Conservation (phyloP, 2,888 invertebrate genomes). For the Cyrtodaria siliqua region DNA sequence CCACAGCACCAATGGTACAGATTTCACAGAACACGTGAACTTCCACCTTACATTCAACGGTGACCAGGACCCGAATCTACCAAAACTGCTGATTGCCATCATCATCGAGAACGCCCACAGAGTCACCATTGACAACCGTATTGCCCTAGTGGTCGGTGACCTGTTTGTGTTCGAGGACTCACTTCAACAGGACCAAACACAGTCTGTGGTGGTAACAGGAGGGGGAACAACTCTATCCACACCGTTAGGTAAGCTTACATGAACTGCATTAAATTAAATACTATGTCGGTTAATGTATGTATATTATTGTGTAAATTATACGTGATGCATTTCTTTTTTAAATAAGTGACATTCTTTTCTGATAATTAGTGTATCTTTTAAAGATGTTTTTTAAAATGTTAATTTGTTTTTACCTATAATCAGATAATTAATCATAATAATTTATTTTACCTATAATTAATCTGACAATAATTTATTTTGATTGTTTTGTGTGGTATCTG, state of each 20-base stretch:
- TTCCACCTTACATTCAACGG: slow-evolving; percentile 68
- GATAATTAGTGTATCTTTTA: too few relatives aligned
- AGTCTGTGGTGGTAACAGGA: slow-evolving; percentile 42
- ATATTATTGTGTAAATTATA: too few relatives aligned
- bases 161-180: slow-evolving; percentile 67
- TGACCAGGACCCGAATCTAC: slow-evolving; percentile 59
- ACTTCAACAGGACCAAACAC: slow-evolving; percentile 52
- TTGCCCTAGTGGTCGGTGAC: slow-evolving; percentile 65
- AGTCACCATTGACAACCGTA: slow-evolving; percentile 58
- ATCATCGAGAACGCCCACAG: slow-evolving; percentile 69
- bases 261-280: too few relatives aligned
- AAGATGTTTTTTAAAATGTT: too few relatives aligned
- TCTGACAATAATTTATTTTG: too few relatives aligned
- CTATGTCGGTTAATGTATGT: too few relatives aligned
- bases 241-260: slow-evolving; percentile 38
- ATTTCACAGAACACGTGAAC: slow-evolving; percentile 58
- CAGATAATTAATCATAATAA: too few relatives aligned
- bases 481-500: too few relatives aligned
- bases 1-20: slow-evolving; percentile 34
- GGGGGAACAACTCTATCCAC: slow-evolving; percentile 48
- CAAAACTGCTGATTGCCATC: slow-evolving; percentile 62
- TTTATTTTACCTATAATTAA: too few relatives aligned
- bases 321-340: too few relatives aligned
- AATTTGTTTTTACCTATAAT: too few relatives aligned
- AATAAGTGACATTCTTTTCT: too few relatives aligned